phyloP scores from a whole-genome alignment of 2,797 vertebrate genomes.

The Cottoperca gobio region DNA sequence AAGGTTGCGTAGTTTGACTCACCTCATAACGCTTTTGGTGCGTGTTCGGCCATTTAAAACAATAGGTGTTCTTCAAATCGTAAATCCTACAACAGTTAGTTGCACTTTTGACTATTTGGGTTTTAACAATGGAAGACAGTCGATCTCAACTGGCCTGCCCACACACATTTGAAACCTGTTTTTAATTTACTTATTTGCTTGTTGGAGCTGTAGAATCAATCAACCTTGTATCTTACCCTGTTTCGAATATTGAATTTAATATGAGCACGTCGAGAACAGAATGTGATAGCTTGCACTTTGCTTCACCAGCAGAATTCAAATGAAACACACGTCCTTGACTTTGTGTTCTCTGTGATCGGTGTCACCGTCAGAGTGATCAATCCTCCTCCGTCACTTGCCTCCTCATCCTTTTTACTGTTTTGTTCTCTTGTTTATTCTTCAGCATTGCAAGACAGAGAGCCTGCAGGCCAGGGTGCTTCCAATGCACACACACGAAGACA shows the following conservation, averaged over 20 bases:
- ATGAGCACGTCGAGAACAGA: background rate
- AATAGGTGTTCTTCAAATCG: too few species aligned
- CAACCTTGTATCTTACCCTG: background rate
- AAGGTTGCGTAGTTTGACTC: too few species aligned
- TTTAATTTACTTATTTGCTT: background rate
- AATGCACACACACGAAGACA: conserved; percentile 11
- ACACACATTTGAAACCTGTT: background rate
- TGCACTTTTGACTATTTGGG: too few species aligned
- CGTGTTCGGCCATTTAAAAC: too few species aligned
- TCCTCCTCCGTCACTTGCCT: background rate
- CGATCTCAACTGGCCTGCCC: background rate
- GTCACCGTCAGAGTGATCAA: conserved; percentile 21
- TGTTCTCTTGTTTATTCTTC: conserved; percentile 37
- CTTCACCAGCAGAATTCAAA: background rate
- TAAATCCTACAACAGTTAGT: too few species aligned
- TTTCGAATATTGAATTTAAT: background rate
- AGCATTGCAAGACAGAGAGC: conserved; percentile 8
- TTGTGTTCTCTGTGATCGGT: conserved; percentile 22
- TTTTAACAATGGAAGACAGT: background rate
- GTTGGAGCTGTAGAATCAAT: background rate
- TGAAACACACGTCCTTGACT: conserved; percentile 21
- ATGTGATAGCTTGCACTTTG: background rate
- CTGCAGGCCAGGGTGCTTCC: conserved; percentile 15
- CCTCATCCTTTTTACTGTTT: conserved; percentile 43
- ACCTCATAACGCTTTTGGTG: too few species aligned